Evolutionary conservation across 2,888 invertebrate species (phyloP).

Genomic region (Palloptera scutellata): DNA sequence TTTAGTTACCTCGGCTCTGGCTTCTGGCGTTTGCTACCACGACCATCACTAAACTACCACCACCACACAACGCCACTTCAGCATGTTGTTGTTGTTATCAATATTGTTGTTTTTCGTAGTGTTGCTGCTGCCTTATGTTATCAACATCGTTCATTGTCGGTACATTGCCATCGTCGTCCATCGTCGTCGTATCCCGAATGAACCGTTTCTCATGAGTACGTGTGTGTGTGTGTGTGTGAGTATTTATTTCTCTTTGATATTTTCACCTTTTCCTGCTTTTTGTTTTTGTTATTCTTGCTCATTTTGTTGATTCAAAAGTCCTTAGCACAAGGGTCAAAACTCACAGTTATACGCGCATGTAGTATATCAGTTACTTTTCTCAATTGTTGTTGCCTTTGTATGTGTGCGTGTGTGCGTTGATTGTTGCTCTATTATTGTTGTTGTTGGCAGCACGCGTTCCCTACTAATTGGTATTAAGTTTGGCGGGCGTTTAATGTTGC

Average conservation of each 20-base stretch:
- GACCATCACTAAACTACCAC: too few relatives aligned
- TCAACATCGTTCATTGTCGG: background rate
- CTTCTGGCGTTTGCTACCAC: too few relatives aligned
- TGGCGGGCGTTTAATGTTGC: conserved; percentile 50
- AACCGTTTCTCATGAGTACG: background rate
- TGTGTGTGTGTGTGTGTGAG: too few relatives aligned
- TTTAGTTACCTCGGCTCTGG: background rate
- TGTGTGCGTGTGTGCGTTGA: conserved; percentile 29
- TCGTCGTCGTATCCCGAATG: background rate
- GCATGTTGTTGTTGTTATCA: conserved; percentile 26
- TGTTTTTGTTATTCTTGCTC: conserved; percentile 38
- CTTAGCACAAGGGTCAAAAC: conserved; percentile 49
- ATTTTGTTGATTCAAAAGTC: conserved; percentile 35
- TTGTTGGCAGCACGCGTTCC: conserved; percentile 58
- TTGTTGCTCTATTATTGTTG: conserved; percentile 32
- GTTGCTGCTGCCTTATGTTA: conserved; percentile 31
- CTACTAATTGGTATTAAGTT: conserved; percentile 60
- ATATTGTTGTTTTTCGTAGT: conserved; percentile 41
- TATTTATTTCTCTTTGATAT: conserved; percentile 21
- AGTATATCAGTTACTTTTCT: conserved; percentile 47
- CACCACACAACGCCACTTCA: too few relatives aligned
- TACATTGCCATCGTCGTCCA: conserved; percentile 7
- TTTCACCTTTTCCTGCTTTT: conserved; percentile 1
- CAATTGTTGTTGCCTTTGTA: conserved; percentile 29
- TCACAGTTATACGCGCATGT: conserved; percentile 38